These are phyloP conservation scores for Drosophila paracracens DNA, from an alignment of 2,888 invertebrate species.

Conservation along the genomic window DNA sequence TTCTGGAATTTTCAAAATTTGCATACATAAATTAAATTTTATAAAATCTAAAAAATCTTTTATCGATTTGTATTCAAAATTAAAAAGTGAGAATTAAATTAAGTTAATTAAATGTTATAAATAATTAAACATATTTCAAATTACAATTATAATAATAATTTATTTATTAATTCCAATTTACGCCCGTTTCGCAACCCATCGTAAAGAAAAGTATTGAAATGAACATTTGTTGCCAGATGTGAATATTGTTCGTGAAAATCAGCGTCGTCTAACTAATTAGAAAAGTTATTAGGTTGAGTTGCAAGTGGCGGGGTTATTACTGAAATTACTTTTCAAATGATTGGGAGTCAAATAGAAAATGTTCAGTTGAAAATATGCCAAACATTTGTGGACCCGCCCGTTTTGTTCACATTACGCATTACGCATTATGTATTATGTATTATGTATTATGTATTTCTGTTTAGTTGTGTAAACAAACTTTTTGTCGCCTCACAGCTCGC, in stretches of 20 bases:
- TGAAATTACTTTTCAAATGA: slow-evolving; percentile 15
- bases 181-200: too few relatives aligned
- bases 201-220: background rate
- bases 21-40: background rate
- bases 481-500: slow-evolving; percentile 50
- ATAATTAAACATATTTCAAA: background rate
- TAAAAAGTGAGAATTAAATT: background rate
- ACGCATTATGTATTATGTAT: slow-evolving; percentile 55
- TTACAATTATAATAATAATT: background rate
- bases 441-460: slow-evolving; percentile 48
- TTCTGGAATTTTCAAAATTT: background rate
- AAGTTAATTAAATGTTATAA: too few relatives aligned
- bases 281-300: slow-evolving; percentile 25
- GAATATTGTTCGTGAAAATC: background rate
- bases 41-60: background rate
- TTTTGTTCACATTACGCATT: slow-evolving; percentile 52
- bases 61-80: background rate
- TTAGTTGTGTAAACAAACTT: slow-evolving; percentile 71
- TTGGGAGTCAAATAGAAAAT: slow-evolving; percentile 40
- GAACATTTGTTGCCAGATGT: slow-evolving; percentile 13
- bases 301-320: slow-evolving; percentile 7
- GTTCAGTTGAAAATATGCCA: slow-evolving; percentile 48
- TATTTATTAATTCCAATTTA: too few relatives aligned
- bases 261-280: slow-evolving; percentile 10
- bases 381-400: slow-evolving; percentile 31